A percentile compares a stretch with the other conserved stretches of the same genome.
phyloP scores from a whole-genome alignment of 2,888 invertebrate species.

The Drosophila imparisetae region DNA sequence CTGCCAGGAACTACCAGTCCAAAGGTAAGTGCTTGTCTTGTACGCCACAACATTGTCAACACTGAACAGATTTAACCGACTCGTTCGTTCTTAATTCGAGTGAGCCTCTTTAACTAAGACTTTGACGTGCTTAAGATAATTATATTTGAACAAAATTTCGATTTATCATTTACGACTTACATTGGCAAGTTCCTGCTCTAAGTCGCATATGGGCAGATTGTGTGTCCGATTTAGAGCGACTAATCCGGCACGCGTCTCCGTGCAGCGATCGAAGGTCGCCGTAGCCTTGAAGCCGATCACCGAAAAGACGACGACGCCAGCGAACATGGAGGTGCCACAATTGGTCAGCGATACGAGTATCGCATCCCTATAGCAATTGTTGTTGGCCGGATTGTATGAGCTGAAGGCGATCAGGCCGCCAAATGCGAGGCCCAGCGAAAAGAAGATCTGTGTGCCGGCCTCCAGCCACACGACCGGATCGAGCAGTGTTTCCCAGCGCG shows the following conservation, averaged over 20 bases:
- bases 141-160: background rate
- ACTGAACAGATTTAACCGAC: background rate
- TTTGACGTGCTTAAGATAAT: background rate
- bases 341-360: slow-evolving; percentile 96
- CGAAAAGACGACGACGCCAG: slow-evolving; percentile 97
- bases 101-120: background rate
- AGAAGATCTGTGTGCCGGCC: slow-evolving; percentile 99
- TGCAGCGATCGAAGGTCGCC: slow-evolving; percentile 84
- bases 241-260: slow-evolving; percentile 85
- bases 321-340: slow-evolving; percentile 98
- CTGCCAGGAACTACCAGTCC: background rate
- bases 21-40: background rate
- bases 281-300: slow-evolving; percentile 94
- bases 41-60: background rate
- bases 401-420: slow-evolving; percentile 97
- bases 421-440: slow-evolving; percentile 97
- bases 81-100: background rate
- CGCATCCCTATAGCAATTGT: slow-evolving; percentile 97
- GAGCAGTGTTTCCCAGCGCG: slow-evolving; percentile 94
- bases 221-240: slow-evolving; percentile 88
- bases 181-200: slow-evolving; percentile 94
- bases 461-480: slow-evolving; percentile 99
- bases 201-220: slow-evolving; percentile 90
- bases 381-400: slow-evolving; percentile 98
- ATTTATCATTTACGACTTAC: slow-evolving; percentile 86